These are phyloP conservation scores for Poecilus cupreus DNA, from an alignment of 2,888 invertebrate species.

Conservation along the genomic window DNA sequence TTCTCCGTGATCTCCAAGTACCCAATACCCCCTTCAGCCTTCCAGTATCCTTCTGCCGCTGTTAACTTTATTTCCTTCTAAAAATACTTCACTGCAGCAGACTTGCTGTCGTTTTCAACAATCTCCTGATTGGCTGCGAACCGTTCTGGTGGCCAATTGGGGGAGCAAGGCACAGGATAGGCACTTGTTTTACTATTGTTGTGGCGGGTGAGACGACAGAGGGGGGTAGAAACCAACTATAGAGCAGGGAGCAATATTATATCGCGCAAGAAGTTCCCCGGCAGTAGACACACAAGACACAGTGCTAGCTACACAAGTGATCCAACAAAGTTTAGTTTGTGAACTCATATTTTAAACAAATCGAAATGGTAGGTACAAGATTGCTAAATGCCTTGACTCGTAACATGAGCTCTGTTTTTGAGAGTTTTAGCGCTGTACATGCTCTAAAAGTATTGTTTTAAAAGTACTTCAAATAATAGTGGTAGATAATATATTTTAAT, in stretches of 20 bases:
- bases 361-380: slow-evolving; percentile 6
- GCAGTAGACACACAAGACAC: neutral
- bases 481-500: no score
- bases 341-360: slow-evolving; percentile 57
- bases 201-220: slow-evolving; percentile 63
- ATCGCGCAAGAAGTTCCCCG: neutral
- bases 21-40: neutral
- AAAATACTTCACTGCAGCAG: slow-evolving; percentile 64
- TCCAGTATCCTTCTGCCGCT: neutral
- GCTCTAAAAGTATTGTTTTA: no score
- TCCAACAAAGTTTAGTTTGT: slow-evolving; percentile 28
- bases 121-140: slow-evolving; percentile 61
- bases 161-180: slow-evolving; percentile 41
- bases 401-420: no score
- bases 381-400: neutral
- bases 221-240: slow-evolving; percentile 70
- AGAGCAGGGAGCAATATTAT: slow-evolving; percentile 65
- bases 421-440: no score
- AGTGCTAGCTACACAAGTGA: neutral
- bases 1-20: neutral
- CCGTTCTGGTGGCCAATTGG: slow-evolving; percentile 63
- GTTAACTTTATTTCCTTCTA: slow-evolving; percentile 62
- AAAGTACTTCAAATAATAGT: no score
- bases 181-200: slow-evolving; percentile 63
- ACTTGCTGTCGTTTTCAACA: slow-evolving; percentile 66